Evolutionary conservation across 2,113 vertebrate species (phyloP).

Genomic region (Pampusana beccarii): DNA sequence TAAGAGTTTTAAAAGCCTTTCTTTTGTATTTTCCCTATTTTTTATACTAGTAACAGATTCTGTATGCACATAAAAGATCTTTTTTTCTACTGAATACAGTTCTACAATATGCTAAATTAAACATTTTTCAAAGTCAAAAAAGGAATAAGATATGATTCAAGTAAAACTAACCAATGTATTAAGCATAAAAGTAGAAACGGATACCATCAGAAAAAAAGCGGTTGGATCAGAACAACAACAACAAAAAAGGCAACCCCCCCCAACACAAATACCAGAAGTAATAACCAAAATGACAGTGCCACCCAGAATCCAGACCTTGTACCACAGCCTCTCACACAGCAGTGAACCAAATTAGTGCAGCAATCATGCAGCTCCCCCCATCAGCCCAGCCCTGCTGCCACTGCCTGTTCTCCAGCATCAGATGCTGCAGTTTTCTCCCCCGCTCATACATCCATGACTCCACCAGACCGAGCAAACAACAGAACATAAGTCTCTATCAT

Average conservation of each 20-base stretch:
- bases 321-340: background rate
- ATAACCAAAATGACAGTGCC: background rate
- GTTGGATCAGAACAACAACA: background rate
- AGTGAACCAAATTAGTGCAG: background rate
- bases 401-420: background rate
- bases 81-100: background rate
- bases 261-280: background rate
- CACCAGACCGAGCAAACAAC: background rate
- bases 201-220: background rate
- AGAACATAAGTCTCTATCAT: background rate
- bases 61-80: background rate
- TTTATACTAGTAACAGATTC: background rate
- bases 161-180: background rate
- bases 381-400: background rate
- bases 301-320: background rate
- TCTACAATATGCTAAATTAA: background rate
- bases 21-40: background rate
- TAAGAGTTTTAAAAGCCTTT: background rate
- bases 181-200: background rate
- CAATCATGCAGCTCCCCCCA: background rate
- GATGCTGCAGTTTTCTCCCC: background rate
- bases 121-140: background rate
- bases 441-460: background rate
- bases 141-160: background rate
- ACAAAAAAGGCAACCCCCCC: background rate